Conservation (phyloP, 2,797 vertebrate genomes). For the Phylloscopus collybita region DNA sequence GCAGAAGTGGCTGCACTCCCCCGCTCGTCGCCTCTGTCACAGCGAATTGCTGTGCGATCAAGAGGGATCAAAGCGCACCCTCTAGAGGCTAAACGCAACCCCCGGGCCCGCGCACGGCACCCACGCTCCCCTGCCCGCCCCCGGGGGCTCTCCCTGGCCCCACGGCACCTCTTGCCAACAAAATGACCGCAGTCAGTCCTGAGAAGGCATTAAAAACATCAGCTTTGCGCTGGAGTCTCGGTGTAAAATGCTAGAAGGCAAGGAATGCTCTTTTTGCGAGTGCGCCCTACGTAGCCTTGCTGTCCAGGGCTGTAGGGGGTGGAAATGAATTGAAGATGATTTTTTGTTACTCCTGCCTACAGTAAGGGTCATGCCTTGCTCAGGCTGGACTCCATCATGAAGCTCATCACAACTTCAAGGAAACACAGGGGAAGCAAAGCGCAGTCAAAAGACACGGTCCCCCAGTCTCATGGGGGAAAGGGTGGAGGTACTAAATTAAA, state of each 20-base stretch:
- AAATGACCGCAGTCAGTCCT: accelerated
- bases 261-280: not conserved
- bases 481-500: not conserved
- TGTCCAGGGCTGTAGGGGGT: accelerated
- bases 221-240: not conserved
- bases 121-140: not conserved
- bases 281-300: accelerated
- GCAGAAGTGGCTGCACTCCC: not conserved
- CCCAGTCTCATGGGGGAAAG: not conserved
- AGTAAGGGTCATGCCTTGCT: not conserved
- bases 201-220: not conserved
- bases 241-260: not conserved
- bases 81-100: not conserved
- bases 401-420: not conserved
- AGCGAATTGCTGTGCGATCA: not conserved
- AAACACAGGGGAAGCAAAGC: accelerated
- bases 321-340: not conserved
- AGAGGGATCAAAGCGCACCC: constrained; percentile 25
- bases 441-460: not conserved
- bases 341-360: not conserved
- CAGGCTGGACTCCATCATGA: not conserved
- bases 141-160: not conserved
- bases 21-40: not conserved
- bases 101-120: not conserved
- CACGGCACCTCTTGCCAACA: not conserved